These are phyloP conservation scores for Acromyrmex charruanus DNA, from an alignment of 1,140 invertebrate species.

Conservation along the genomic window DNA sequence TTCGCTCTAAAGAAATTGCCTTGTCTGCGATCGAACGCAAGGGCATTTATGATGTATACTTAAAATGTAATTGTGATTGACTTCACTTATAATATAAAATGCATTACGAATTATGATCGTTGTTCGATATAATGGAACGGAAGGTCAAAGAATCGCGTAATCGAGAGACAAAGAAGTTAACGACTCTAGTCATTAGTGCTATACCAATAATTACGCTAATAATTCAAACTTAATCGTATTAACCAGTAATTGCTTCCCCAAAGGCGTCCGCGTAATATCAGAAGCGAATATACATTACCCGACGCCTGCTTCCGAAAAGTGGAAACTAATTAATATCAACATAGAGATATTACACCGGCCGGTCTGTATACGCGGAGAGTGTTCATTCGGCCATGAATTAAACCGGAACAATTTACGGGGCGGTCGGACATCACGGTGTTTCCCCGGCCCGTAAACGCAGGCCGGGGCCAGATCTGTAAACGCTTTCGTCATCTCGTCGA, in stretches of 20 bases:
- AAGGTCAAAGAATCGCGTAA: slow-evolving; percentile 23
- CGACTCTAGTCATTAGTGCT: slow-evolving; percentile 20
- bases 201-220: slow-evolving; percentile 48
- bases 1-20: not conserved
- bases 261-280: slow-evolving; percentile 43
- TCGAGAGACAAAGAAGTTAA: slow-evolving; percentile 40
- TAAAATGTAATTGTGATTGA: not conserved
- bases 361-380: not conserved
- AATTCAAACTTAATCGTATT: slow-evolving; percentile 59
- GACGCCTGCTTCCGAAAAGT: slow-evolving; percentile 58
- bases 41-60: not conserved
- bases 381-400: slow-evolving; percentile 47
- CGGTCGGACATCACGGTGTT: slow-evolving; percentile 29
- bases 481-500: slow-evolving; percentile 48
- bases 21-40: not conserved
- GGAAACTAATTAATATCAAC: slow-evolving; percentile 61
- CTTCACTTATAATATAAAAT: not conserved
- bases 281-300: slow-evolving; percentile 38
- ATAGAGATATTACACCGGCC: slow-evolving; percentile 50
- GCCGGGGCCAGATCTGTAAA: slow-evolving; percentile 8
- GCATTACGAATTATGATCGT: not conserved
- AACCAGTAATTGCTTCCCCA: slow-evolving; percentile 50
- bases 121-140: slow-evolving; percentile 1
- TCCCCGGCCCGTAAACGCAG: not conserved
- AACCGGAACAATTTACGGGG: slow-evolving; percentile 45